Conservation (phyloP, 2,888 invertebrate species). For the Archaeoteleia sp. region DNA sequence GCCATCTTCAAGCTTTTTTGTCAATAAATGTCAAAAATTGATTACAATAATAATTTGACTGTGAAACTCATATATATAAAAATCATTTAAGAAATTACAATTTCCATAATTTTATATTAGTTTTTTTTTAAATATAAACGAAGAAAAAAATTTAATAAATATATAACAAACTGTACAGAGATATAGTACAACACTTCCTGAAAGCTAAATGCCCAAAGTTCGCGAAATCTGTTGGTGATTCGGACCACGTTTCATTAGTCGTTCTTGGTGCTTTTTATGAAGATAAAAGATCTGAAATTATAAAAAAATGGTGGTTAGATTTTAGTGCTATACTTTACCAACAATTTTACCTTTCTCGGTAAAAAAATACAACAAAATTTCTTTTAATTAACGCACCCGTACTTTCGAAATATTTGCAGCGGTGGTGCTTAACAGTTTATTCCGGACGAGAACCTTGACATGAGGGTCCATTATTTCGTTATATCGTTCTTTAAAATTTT, state of each 20-base stretch:
- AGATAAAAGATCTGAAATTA: conserved; percentile 63
- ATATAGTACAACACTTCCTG: no score
- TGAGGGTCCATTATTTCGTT: conserved; percentile 70
- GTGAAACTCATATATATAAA: no score
- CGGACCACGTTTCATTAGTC: conserved; percentile 77
- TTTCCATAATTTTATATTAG: no score
- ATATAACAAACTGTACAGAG: no score
- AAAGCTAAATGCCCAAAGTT: conserved; percentile 87
- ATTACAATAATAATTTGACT: no score
- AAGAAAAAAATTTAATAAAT: no score
- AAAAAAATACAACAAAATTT: not conserved
- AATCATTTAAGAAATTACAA: no score
- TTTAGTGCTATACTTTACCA: not conserved
- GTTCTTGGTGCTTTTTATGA: conserved; percentile 59
- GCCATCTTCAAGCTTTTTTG: no score
- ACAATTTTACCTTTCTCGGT: not conserved
- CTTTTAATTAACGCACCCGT: conserved; percentile 58
- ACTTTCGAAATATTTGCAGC: conserved; percentile 70
- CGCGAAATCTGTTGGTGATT: conserved; percentile 82
- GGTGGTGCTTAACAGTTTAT: conserved; percentile 60
- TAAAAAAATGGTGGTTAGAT: conserved; percentile 14
- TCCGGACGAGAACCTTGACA: conserved; percentile 62
- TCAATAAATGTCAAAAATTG: no score
- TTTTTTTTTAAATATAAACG: no score
- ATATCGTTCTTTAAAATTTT: conserved; percentile 69